Evolutionary conservation across 1,140 invertebrate genomes (phyloP).

Genomic region (Achatina immaculata): DNA sequence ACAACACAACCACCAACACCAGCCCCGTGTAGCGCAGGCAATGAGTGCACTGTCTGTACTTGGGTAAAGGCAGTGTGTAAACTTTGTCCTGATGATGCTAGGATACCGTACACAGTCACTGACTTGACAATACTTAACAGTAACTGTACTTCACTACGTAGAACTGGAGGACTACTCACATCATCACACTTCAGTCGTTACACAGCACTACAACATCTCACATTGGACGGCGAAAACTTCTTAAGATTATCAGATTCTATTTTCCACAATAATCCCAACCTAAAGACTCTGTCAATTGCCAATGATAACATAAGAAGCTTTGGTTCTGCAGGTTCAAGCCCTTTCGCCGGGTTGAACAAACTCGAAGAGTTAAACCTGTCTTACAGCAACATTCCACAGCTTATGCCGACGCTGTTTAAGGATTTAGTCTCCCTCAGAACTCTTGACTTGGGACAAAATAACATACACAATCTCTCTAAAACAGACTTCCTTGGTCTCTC

Average conservation of each 20-base stretch:
- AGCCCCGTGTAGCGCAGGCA: not conserved
- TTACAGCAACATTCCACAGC: constrained; percentile 40
- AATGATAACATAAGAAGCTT: not conserved
- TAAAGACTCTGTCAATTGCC: constrained; percentile 4
- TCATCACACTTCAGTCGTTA: not conserved
- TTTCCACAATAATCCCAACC: constrained; percentile 25
- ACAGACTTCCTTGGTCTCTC: constrained; percentile 49
- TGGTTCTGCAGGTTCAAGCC: constrained; percentile 9
- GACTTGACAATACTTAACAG: constrained; percentile 31
- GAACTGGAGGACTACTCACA: constrained; percentile 11
- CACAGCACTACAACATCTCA: constrained; percentile 42
- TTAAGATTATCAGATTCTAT: constrained; percentile 41
- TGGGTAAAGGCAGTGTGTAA: constrained; percentile 34
- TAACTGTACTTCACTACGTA: constrained; percentile 15
- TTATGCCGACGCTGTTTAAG: constrained; percentile 35
- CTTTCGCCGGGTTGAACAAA: constrained; percentile 47
- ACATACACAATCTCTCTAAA: constrained; percentile 37
- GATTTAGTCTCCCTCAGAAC: constrained; percentile 35
- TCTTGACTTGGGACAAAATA: constrained; percentile 47
- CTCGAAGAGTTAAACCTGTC: constrained; percentile 44
- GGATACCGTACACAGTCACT: constrained; percentile 30
- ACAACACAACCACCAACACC: constrained; percentile 6
- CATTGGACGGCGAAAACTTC: constrained; percentile 43
- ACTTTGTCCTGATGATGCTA: constrained; percentile 25
- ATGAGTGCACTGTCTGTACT: constrained; percentile 17